These are phyloP conservation scores for Petrosia ficiformis DNA, from an alignment of 37 sponge, comb jelly and placozoan genomes.

Conservation along the genomic window DNA sequence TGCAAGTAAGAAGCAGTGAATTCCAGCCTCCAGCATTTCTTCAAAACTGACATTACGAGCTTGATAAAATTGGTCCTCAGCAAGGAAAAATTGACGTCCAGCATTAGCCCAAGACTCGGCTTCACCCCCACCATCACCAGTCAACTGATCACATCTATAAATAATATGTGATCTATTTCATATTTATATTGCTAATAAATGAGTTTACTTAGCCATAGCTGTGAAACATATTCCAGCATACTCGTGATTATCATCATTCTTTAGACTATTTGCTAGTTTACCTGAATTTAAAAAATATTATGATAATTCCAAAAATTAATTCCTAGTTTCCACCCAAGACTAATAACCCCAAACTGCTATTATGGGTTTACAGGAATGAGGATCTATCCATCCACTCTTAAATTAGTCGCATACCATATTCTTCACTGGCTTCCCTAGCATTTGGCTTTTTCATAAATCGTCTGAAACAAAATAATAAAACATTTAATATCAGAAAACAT, in stretches of 20 bases:
- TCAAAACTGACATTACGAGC: constrained; percentile 42
- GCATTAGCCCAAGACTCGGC: constrained; percentile 77
- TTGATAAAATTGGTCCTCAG: constrained; percentile 42
- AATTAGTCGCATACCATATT: constrained; percentile 37
- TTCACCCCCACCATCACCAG: constrained; percentile 54
- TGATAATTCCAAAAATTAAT: neutral
- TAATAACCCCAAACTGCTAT: too few relatives aligned
- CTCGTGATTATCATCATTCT: constrained; percentile 65
- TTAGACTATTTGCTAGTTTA: constrained; percentile 54
- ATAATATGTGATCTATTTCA: neutral
- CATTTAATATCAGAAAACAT: neutral
- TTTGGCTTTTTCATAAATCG: constrained; percentile 76
- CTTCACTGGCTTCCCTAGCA: constrained; percentile 45
- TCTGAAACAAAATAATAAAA: constrained; percentile 18
- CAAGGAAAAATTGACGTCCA: constrained; percentile 59
- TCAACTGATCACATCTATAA: constrained; percentile 69
- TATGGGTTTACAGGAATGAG: too few relatives aligned
- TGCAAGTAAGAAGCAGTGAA: constrained; percentile 64
- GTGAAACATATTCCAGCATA: constrained; percentile 65
- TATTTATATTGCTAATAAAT: neutral
- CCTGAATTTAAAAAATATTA: constrained; percentile 20
- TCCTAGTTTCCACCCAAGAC: neutral
- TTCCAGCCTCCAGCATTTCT: constrained; percentile 59
- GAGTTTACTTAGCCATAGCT: constrained; percentile 69
- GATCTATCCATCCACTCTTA: too few relatives aligned